A percentile compares a stretch with the other conserved stretches of the same genome.
These are phyloP conservation scores for Stylophora pistillata DNA, from an alignment of 64 coral and sea anemone species.

Conservation along the genomic window DNA sequence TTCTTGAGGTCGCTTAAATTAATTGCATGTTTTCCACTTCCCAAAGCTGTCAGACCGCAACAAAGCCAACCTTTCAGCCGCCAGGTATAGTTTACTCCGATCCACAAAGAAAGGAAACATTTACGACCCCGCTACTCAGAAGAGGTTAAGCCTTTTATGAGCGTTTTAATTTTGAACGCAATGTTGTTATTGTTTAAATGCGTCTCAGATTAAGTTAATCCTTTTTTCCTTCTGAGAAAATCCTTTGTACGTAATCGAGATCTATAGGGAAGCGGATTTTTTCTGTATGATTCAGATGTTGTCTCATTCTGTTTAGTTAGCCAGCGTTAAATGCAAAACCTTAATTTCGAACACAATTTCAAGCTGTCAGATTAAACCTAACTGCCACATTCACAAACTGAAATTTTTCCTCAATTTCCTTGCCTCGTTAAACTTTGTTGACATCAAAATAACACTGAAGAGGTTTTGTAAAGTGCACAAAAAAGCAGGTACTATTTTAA, in stretches of 20 bases:
- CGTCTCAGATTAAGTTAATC: neutral
- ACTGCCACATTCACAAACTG: neutral
- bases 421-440: neutral
- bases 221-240: neutral
- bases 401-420: neutral
- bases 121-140: neutral
- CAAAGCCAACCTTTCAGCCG: neutral
- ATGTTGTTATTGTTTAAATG: neutral
- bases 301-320: neutral
- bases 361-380: neutral
- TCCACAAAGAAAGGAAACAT: neutral
- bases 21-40: neutral
- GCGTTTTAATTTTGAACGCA: neutral
- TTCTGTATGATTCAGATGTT: neutral
- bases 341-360: too few relatives aligned
- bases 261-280: constrained; percentile 12
- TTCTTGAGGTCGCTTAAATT: neutral
- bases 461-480: neutral
- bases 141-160: constrained; percentile 36
- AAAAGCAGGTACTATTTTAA: constrained; percentile 6
- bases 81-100: neutral
- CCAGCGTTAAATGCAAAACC: neutral
- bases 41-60: neutral
- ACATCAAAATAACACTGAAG: neutral
- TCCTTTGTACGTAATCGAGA: constrained; percentile 11